Base-by-base conservation (phyloP, 2,113 vertebrate species). In the Mormyrus iriodes region DNA sequence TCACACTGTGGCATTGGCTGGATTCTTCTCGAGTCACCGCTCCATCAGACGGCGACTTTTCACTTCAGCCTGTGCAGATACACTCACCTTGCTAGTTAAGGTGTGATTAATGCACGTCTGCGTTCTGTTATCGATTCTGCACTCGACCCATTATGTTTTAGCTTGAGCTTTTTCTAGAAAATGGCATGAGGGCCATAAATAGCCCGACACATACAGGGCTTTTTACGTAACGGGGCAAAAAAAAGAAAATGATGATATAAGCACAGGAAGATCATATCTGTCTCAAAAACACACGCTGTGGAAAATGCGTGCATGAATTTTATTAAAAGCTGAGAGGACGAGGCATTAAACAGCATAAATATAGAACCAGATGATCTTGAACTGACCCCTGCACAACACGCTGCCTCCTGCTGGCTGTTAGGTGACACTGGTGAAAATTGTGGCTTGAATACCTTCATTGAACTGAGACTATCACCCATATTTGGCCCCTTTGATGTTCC, bases 41-140 rank as follows among this genome's bases (percentile, higher is more conserved):
- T 35, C 85, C 12, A 52, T 52, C 53, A 52, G n/a, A 35, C 2
- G 15, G 24, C 35, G 85, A 86, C 85, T 51, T 86, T 53, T 53
- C 2, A 39, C 51, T 53, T 86, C 85, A 35, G 7, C n/a, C 48
- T 35, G 51, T 55, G 79, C 21, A 53, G 21, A 88, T 35, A 86
- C 31, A 88, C 27, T 0, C 58, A 4, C 49, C 17, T 88, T 84
- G 15, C 3, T 39, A 79, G 89, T 52, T 55, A 53, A 89, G 83
- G 35, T 3, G 0, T 89, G 51, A 88, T 79, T 91, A 90, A 88
- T 82, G 61, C 35, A 86, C 24, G 19, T 88, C 87, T 89, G 86
- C 58, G 73, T 88, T 69, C 48, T 35, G 44, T 19, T 79, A 91
- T 90, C 65, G 86, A 89, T 88, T 76, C 51, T 19, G 51, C 51